Percentiles rank a stretch among this genome's conserved stretches.
phyloP scores from a whole-genome alignment of 2,113 vertebrate genomes.

The Dicrurus megarhynchus region DNA sequence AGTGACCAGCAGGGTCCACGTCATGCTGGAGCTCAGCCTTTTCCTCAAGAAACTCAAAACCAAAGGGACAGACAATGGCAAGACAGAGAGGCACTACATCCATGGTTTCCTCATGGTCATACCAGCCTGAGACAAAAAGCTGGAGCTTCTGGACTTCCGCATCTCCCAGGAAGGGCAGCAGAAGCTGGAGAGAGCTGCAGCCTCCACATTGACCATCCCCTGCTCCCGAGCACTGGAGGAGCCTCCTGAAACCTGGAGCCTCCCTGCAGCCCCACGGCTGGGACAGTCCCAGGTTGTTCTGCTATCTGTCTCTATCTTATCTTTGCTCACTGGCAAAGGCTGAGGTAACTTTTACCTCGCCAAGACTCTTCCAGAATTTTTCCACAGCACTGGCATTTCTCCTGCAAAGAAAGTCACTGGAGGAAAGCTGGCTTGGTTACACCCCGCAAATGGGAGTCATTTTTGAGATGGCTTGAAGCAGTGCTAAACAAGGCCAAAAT shows the following conservation, averaged over 20 bases:
- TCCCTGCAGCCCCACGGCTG: not conserved
- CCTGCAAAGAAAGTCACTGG: not conserved
- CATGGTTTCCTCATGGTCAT: not conserved
- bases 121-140: not conserved
- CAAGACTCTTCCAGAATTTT: not conserved
- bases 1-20: not conserved
- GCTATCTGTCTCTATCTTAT: not conserved
- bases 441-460: accelerated
- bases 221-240: not conserved
- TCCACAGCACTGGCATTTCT: not conserved
- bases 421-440: not conserved
- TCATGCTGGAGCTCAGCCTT: not conserved
- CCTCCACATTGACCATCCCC: not conserved
- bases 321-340: not conserved
- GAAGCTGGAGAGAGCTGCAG: not conserved
- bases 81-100: not conserved
- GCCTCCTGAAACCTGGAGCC: not conserved
- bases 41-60: not conserved
- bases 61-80: not conserved
- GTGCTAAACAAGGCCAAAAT: not conserved
- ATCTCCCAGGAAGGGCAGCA: not conserved
- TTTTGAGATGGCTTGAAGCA: not conserved
- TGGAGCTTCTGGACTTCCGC: not conserved
- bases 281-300: not conserved
- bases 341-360: not conserved